Evolutionary conservation across 2,113 vertebrate species (phyloP), one percentile per base, ranked within the genome.

Genomic region (Propithecus coquereli): DNA sequence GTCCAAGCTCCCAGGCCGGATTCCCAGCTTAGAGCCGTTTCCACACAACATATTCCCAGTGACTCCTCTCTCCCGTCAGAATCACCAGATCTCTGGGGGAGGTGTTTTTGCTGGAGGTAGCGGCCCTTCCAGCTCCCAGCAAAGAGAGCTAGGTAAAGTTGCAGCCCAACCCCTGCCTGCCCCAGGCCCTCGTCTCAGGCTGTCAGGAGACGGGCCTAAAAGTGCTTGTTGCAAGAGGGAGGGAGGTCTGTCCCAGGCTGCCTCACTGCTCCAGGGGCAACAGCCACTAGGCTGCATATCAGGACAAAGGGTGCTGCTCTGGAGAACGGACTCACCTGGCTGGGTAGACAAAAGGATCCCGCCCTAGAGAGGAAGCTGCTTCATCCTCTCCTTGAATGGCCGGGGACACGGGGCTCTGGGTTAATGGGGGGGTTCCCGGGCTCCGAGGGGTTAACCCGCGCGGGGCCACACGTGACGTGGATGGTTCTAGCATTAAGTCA

Each of bases 401-500:
- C 47, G 80, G 74, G 23, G 79, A 80, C 70, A 27, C 22, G 1
- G 37, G 43, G n/a, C 14, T 63, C 27, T 32, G 95, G 93, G 93
- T 91, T 70, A 91, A 93, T 32, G 45, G 20, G 91, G 97, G 97
- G 82, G 91, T 86, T 91, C 90, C 94, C 94, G 97, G 97, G 37
- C 96, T 95, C 96, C 90, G 74, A 98, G 96, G 98, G 97, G 98
- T 97, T 97, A 97, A 98, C 77, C 91, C 82, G 97, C 94, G 71
- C 89, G 95, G 93, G 94, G 94, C 95, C 65, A 81, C 97, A 97
- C 97, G 97, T 98, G 97, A 98, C 97, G 97, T 96, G 97, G 97
- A 98, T 96, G 73, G 96, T 97, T 97, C 94, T 93, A 97, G 97
- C 94, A 96, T 97, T 97, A 97, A 97, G 97, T 97, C 96, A 97